Conservation (phyloP, 2,113 vertebrate species). For the Erythrolamprus reginae region DNA sequence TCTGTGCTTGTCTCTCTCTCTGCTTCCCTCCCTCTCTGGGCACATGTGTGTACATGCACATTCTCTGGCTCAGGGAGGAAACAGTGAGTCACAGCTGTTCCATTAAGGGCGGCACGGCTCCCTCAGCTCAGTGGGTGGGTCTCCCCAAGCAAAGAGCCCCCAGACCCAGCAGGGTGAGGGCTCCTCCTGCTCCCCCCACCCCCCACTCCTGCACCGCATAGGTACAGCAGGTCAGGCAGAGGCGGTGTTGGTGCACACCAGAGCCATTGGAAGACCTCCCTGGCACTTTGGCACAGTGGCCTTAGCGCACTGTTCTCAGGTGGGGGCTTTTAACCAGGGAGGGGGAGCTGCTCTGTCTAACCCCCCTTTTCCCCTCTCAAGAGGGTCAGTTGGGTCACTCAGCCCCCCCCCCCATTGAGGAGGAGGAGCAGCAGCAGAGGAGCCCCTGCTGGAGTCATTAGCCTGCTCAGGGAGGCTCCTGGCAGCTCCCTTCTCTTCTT, state of each 20-base stretch:
- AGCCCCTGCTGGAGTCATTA: not conserved
- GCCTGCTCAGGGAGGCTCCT: not conserved
- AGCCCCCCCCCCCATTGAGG: not conserved
- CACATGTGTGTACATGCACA: not conserved
- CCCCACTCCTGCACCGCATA: not conserved
- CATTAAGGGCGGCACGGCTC: not conserved
- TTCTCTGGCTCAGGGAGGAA: not conserved
- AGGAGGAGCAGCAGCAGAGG: not conserved
- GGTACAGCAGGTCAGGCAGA: not conserved
- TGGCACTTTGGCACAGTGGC: not conserved
- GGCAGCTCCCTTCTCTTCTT: not conserved
- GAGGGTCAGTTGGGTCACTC: not conserved
- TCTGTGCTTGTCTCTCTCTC: too few species aligned
- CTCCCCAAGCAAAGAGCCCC: not conserved
- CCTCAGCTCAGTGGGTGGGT: not conserved
- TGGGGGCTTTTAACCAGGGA: not conserved
- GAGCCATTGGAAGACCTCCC: not conserved
- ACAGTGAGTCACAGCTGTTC: not conserved
- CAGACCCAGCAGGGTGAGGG: not conserved
- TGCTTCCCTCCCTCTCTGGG: too few species aligned
- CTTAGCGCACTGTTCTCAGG: not conserved
- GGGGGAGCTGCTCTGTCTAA: not conserved
- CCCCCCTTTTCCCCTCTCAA: not conserved
- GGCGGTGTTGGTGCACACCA: not conserved
- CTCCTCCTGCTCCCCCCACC: too few species aligned